Base-by-base conservation (phyloP, 2,113 vertebrate species). In the Callocephalon fimbriatum region DNA sequence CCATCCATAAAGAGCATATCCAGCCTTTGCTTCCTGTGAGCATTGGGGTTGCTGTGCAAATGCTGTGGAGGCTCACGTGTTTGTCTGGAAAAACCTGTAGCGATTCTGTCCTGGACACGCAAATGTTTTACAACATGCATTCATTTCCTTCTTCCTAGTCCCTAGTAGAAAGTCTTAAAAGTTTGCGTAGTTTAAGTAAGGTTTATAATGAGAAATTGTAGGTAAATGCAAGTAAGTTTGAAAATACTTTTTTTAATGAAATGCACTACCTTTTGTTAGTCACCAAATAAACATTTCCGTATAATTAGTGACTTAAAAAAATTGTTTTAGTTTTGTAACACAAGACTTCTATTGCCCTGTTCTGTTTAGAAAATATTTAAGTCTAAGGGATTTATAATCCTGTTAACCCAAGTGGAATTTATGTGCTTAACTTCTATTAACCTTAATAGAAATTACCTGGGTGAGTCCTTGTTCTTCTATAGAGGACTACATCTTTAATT, bases 301-400 rank as follows among this genome's bases (percentile, higher is more conserved):
- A 40, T 29, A 45, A 68, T 58, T 59, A 79, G 32, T n/a, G 40
- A n/a, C 40, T 79, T 47, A 1, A 27, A 63, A 59, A 73, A 40
- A 7, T 2, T 13, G 11, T 19, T 53, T 27, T 42, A 25, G 16
- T 80, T 89, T 91, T 86, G 35, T 72, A 56, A 70, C 40, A 32
- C 10, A 7, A n/a, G 45, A 16, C 20, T 84, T 48, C 58, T 48
- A 21, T 76, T 84, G 76, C 79, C 47, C 72, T 89, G 51, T 61
- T 96, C 68, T 74, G 44, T 91, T 95, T 94, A 66, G 50, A 74
- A 80, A 95, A 75, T 88, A 51, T 80, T 96, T 84, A 90, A 97
- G 29, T 82, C 6, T 19, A 70, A 62, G 7, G 48, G 37, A 89
- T 96, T 95, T 95, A 86, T 91, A 53, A 72, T 93, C 38, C 59